Evolutionary conservation across 2,113 vertebrate genomes (phyloP).

Genomic region (Sinocyclocheilus maitianheensis): DNA sequence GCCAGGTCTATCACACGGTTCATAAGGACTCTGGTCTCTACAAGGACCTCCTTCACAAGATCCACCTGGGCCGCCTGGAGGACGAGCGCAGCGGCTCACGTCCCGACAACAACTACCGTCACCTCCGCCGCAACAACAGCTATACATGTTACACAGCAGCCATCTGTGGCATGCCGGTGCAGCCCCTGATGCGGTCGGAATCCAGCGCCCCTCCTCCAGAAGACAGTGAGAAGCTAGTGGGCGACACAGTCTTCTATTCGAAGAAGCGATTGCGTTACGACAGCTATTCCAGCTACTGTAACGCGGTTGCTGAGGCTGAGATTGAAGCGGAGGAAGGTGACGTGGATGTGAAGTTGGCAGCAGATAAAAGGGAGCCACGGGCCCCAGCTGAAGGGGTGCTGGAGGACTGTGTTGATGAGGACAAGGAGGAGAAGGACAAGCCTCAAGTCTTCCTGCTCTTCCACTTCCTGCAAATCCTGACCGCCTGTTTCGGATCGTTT

Average conservation of each 20-base stretch:
- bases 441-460: slow-evolving; percentile 92
- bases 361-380: slow-evolving; percentile 70
- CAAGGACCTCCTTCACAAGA: slow-evolving; percentile 95
- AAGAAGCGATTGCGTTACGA: slow-evolving; percentile 96
- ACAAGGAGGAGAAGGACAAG: slow-evolving; percentile 91
- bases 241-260: slow-evolving; percentile 89
- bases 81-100: slow-evolving; percentile 75
- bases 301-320: slow-evolving; percentile 94
- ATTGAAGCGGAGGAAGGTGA: slow-evolving; percentile 95
- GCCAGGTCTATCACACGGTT: slow-evolving; percentile 96
- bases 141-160: slow-evolving; percentile 98
- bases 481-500: slow-evolving; percentile 97
- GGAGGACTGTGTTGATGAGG: slow-evolving; percentile 85
- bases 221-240: slow-evolving; percentile 95
- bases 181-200: slow-evolving; percentile 83
- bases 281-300: slow-evolving; percentile 99
- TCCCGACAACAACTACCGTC: slow-evolving; percentile 83
- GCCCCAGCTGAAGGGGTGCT: slow-evolving; percentile 61
- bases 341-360: slow-evolving; percentile 90
- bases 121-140: slow-evolving; percentile 95
- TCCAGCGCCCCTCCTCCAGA: slow-evolving; percentile 72
- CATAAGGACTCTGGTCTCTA: slow-evolving; percentile 99
- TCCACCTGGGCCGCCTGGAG: slow-evolving; percentile 86
- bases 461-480: slow-evolving; percentile 98
- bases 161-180: slow-evolving; percentile 95